phyloP scores from a whole-genome alignment of 2,113 vertebrate genomes.

The Benthochromis sp. region DNA sequence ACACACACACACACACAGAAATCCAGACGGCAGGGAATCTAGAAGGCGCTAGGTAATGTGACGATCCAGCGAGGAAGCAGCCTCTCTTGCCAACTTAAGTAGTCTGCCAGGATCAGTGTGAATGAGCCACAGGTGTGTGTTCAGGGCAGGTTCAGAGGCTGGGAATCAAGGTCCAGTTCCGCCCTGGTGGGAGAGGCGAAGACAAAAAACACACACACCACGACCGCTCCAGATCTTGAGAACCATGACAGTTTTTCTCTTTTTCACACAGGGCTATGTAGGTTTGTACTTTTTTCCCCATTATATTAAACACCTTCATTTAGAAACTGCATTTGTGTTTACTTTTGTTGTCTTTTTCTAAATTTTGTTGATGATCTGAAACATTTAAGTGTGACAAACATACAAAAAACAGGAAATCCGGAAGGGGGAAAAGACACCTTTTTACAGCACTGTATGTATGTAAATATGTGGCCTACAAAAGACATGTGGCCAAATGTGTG shows the following conservation, averaged over 20 bases:
- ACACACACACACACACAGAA: neutral
- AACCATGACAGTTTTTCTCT: neutral
- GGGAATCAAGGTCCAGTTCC: neutral
- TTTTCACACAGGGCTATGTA: neutral
- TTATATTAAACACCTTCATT: neutral
- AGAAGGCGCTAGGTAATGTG: rapidly evolving
- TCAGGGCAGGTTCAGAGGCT: rapidly evolving
- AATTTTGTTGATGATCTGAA: neutral
- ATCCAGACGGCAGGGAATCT: neutral
- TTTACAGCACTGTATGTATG: neutral
- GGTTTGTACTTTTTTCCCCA: rapidly evolving
- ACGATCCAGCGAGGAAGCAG: rapidly evolving
- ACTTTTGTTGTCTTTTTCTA: neutral
- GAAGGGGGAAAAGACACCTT: neutral
- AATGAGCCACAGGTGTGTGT: neutral
- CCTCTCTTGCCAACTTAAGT: neutral
- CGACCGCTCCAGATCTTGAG: neutral
- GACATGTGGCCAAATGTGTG: neutral
- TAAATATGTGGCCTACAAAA: neutral
- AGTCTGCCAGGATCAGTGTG: neutral
- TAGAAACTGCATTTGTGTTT: neutral
- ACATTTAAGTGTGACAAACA: neutral
- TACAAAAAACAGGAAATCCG: neutral
- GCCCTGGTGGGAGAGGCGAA: neutral
- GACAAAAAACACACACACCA: neutral